Evolutionary conservation across 1,140 invertebrate species (phyloP).

Genomic region (Medauroidea extradentata): DNA sequence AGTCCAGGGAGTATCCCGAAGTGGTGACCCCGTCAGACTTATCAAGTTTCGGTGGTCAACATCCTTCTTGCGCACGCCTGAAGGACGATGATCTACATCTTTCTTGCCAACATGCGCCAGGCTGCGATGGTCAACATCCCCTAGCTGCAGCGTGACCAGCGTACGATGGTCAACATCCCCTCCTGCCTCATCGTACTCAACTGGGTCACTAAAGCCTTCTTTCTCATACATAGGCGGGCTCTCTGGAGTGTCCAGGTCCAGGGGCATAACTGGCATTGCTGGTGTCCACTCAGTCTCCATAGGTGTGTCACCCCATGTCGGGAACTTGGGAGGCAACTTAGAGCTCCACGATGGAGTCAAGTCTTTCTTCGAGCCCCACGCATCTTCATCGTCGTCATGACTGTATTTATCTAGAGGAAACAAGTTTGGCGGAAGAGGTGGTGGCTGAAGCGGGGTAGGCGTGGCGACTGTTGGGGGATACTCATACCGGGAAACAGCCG

Average conservation of each 20-base stretch:
- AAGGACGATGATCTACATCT: slow-evolving; percentile 22
- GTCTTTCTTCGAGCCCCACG: too few species aligned
- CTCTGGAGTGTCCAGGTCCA: slow-evolving; percentile 43
- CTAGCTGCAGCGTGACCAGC: slow-evolving; percentile 9
- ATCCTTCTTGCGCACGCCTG: slow-evolving; percentile 47
- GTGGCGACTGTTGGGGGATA: neutral
- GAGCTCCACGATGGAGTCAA: slow-evolving; percentile 17
- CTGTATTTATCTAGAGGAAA: slow-evolving; percentile 9
- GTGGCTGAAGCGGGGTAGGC: slow-evolving; percentile 9
- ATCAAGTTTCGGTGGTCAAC: slow-evolving; percentile 82
- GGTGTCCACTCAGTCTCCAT: slow-evolving; percentile 14
- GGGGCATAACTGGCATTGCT: slow-evolving; percentile 5
- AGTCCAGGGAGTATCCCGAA: slow-evolving; percentile 34
- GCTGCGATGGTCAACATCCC: slow-evolving; percentile 21
- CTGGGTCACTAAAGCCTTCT: slow-evolving; percentile 44
- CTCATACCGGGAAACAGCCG: neutral
- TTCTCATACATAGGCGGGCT: slow-evolving; percentile 64
- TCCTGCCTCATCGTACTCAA: slow-evolving; percentile 56
- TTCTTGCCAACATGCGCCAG: slow-evolving; percentile 4
- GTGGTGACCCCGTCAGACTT: slow-evolving; percentile 68
- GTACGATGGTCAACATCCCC: slow-evolving; percentile 31
- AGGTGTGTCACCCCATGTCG: slow-evolving; percentile 38
- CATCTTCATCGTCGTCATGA: slow-evolving; percentile 2
- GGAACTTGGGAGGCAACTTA: slow-evolving; percentile 46
- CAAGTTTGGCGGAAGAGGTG: slow-evolving; percentile 10